phyloP scores from a whole-genome alignment of 2,113 vertebrate genomes.

The Thymallus thymallus region DNA sequence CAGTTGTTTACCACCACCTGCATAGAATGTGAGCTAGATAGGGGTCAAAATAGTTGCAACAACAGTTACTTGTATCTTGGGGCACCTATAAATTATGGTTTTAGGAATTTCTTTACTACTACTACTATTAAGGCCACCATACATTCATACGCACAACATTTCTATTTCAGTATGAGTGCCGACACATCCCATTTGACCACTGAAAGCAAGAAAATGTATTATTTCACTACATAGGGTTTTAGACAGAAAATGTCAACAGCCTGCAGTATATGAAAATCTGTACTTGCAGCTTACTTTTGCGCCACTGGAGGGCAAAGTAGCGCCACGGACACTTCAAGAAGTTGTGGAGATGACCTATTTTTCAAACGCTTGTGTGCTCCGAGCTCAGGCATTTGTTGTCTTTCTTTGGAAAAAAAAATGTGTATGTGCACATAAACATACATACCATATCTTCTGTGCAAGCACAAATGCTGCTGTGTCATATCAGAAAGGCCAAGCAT shows the following conservation, averaged over 20 bases:
- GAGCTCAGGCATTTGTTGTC: constrained; percentile 62
- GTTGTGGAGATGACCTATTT: constrained; percentile 75
- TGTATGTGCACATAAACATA: constrained; percentile 61
- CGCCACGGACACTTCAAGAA: constrained; percentile 61
- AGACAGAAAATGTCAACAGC: constrained; percentile 32
- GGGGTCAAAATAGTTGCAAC: no score
- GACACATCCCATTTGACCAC: no score
- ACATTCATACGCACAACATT: no score
- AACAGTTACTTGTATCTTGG: no score
- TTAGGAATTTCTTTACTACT: no score
- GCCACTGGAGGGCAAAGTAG: constrained; percentile 79
- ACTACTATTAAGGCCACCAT: no score
- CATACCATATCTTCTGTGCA: constrained; percentile 53
- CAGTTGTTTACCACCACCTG: no score
- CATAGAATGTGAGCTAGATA: no score
- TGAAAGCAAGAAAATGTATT: no score
- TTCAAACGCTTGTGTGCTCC: constrained; percentile 50
- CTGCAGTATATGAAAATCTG: constrained; percentile 50
- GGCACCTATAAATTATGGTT: no score
- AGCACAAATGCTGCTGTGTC: constrained; percentile 47
- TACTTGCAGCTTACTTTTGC: constrained; percentile 59
- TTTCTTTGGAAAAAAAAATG: constrained; percentile 65
- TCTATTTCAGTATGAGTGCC: no score
- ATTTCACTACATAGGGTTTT: no score
- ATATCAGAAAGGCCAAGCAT: constrained; percentile 40